These are phyloP conservation scores for Subacronicta megacephala DNA, from an alignment of 2,888 invertebrate species.

Conservation along the genomic window DNA sequence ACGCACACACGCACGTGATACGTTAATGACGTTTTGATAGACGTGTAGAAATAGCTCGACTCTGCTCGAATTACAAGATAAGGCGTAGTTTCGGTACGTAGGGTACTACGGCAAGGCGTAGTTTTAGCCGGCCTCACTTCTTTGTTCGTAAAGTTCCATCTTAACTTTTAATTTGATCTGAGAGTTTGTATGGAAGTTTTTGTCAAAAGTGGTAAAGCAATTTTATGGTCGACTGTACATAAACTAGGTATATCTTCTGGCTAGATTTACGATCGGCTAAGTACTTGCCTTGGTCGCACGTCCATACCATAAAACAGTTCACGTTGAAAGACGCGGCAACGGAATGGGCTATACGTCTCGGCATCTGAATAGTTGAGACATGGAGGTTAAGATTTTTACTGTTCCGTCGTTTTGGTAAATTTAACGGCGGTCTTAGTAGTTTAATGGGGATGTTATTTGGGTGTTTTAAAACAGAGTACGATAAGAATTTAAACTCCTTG, in stretches of 20 bases:
- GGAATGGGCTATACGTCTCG: slow-evolving; percentile 52
- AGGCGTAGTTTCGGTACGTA: too few species aligned
- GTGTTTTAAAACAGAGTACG: slow-evolving; percentile 8
- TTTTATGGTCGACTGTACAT: too few species aligned
- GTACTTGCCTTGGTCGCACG: slow-evolving; percentile 74
- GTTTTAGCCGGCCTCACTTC: too few species aligned
- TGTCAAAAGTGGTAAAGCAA: too few species aligned
- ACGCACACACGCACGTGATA: too few species aligned
- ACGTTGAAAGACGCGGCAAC: slow-evolving; percentile 60
- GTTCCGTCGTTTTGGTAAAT: slow-evolving; percentile 43
- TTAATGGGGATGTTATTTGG: slow-evolving; percentile 7
- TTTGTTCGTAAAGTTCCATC: too few species aligned
- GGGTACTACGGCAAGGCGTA: too few species aligned
- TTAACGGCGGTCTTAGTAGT: slow-evolving; percentile 28
- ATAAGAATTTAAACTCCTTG: slow-evolving; percentile 13
- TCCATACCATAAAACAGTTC: slow-evolving; percentile 83
- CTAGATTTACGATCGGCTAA: slow-evolving; percentile 77
- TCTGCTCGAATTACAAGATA: too few species aligned
- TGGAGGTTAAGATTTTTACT: slow-evolving; percentile 51
- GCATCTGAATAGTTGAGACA: slow-evolving; percentile 51
- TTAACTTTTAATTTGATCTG: too few species aligned
- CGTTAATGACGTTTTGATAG: too few species aligned
- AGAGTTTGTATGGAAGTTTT: too few species aligned
- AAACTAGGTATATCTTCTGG: slow-evolving; percentile 56
- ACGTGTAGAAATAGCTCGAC: too few species aligned